Conservation (phyloP, 2,797 vertebrate genomes). For the Geotrypetes seraphini region DNA sequence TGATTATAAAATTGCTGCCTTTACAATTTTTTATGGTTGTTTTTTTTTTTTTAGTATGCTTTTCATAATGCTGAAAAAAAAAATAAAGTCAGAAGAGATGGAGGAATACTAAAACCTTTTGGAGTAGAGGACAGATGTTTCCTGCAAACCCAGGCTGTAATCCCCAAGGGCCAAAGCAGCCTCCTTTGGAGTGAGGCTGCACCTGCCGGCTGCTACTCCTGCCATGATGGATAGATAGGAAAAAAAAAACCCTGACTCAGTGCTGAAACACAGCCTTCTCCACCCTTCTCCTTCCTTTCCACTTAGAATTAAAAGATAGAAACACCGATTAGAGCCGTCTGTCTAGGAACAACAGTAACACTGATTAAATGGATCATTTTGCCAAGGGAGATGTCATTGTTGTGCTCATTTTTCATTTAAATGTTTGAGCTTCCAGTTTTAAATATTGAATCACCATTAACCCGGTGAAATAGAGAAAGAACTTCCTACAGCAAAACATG, state of each 20-base stretch:
- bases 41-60: too few relatives aligned
- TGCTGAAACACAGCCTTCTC: conserved; percentile 42
- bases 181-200: conserved; percentile 43
- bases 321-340: conserved; percentile 80
- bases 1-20: too few relatives aligned
- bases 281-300: conserved; percentile 32
- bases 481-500: too few relatives aligned
- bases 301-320: conserved; percentile 72
- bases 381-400: conserved; percentile 50
- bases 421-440: conserved; percentile 54
- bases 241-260: conserved; percentile 76
- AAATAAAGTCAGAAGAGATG: conserved; percentile 8
- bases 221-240: conserved; percentile 72
- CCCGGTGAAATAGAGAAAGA: conserved; percentile 50
- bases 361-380: conserved; percentile 65
- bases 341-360: conserved; percentile 86
- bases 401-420: conserved; percentile 66
- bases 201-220: conserved; percentile 62
- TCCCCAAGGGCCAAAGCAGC: conserved; percentile 47
- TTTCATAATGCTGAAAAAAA: too few relatives aligned
- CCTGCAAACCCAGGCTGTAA: conserved; percentile 27
- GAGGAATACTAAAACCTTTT: conserved; percentile 50
- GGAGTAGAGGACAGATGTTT: conserved; percentile 64
- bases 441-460: conserved; percentile 63
- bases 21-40: too few relatives aligned